Conservation (phyloP, 1,140 invertebrate genomes). For the Drosophila truncata region DNA sequence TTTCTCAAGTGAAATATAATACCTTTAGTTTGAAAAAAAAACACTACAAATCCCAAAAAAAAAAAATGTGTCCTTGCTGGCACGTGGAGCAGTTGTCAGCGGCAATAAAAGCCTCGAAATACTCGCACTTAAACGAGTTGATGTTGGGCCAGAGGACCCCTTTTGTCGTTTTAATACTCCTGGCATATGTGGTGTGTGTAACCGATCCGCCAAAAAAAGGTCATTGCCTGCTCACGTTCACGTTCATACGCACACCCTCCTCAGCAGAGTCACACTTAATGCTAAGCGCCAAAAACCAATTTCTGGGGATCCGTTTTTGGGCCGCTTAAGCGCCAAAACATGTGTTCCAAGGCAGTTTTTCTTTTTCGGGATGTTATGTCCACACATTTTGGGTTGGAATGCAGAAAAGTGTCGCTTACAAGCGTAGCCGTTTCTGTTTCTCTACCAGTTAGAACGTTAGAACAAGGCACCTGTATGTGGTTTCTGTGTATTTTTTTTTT, state of each 20-base stretch:
- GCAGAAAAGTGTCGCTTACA: slow-evolving; percentile 13
- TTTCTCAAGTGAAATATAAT: no score
- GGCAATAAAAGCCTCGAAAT: slow-evolving; percentile 15
- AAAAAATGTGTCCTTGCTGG: background rate
- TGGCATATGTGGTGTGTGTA: slow-evolving; percentile 5
- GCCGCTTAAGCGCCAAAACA: slow-evolving; percentile 18
- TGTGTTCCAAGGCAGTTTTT: slow-evolving; percentile 16
- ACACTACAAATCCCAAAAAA: no score
- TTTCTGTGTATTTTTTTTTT: background rate
- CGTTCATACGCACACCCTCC: background rate
- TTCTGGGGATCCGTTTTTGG: slow-evolving; percentile 5
- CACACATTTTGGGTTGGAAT: slow-evolving; percentile 8
- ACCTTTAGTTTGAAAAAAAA: no score
- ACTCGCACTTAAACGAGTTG: slow-evolving; percentile 18
- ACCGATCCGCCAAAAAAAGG: slow-evolving; percentile 5
- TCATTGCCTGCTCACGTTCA: background rate
- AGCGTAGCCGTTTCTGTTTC: background rate
- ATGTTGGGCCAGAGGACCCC: slow-evolving; percentile 5
- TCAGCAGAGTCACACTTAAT: slow-evolving; percentile 9
- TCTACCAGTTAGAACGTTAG: background rate
- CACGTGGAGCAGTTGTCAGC: slow-evolving; percentile 13
- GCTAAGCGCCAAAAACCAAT: slow-evolving; percentile 28
- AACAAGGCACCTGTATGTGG: slow-evolving; percentile 1
- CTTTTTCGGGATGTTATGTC: background rate
- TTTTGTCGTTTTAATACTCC: slow-evolving; percentile 6